Conservation (phyloP, 2,888 invertebrate species). For the Hemaris fuciformis region DNA sequence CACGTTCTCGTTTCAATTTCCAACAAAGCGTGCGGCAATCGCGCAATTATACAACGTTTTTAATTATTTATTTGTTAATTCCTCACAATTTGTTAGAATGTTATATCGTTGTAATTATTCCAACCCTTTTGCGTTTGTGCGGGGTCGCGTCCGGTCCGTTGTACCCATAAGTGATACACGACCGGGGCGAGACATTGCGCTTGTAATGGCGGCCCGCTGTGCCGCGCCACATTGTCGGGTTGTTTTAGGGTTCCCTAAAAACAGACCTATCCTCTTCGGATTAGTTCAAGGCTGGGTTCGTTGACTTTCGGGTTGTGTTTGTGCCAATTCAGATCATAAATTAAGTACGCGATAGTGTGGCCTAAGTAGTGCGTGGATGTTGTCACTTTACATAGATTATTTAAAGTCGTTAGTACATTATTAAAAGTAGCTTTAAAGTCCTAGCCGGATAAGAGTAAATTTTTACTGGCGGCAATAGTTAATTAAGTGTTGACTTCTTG, state of each 20-base stretch:
- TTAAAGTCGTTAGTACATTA: too few species aligned
- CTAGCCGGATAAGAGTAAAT: too few species aligned
- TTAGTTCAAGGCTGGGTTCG: neutral
- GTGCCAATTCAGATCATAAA: neutral
- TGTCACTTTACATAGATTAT: too few species aligned
- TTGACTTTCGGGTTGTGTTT: neutral
- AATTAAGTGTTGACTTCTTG: too few species aligned
- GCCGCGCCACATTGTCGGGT: neutral
- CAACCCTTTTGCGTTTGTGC: neutral
- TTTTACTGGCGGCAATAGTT: too few species aligned
- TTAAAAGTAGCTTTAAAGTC: too few species aligned
- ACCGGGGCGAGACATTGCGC: neutral
- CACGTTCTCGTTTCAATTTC: too few species aligned
- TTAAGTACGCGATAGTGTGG: too few species aligned
- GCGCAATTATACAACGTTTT: neutral
- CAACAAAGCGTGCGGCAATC: too few species aligned
- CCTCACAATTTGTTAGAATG: neutral
- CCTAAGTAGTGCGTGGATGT: too few species aligned
- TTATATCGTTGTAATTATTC: neutral
- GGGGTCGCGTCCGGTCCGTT: neutral
- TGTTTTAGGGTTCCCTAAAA: neutral
- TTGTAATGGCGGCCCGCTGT: neutral
- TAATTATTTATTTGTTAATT: neutral
- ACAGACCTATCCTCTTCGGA: neutral
- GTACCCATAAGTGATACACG: conserved; percentile 4